Evolutionary conservation across 92 coral and sea anemone species (phyloP), one percentile per base, ranked within the genome.

Genomic region (Scolanthus callimorphus): DNA sequence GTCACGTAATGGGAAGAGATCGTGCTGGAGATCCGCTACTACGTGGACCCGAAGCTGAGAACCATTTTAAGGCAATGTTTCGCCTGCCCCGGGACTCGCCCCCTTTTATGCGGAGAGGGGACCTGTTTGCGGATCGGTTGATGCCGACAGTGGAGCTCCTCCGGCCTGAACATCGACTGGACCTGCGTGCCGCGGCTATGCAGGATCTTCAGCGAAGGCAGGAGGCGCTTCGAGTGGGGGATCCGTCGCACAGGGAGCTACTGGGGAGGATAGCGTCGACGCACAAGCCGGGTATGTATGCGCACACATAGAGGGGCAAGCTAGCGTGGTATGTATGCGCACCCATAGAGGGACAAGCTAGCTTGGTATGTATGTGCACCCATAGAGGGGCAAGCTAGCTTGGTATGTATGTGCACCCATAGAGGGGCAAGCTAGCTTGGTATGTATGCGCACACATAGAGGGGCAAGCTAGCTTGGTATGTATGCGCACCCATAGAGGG

Each of bases 261-360:
- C 86, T 88, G 22, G 86, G 96, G 25, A 67, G 90, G 58, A 84
- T 88, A 71, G 96, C 96, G 17, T 78, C 85, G 39, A 72, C 79
- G 22, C 79, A 80, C 27, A 82, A 82, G 41, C 62, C 68, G 3
- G 64, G 57, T 34, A 41, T 70, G 13, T 34, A 15, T 34, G 15
- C 41, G n/a, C n/a, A n/a, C n/a, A n/a, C n/a, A n/a, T n/a, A n/a
- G n/a, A n/a, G n/a, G n/a, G n/a, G n/a, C n/a, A n/a, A n/a, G n/a
- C n/a, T n/a, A n/a, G n/a, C n/a, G n/a, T n/a, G n/a, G n/a, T n/a
- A n/a, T n/a, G n/a, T n/a, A n/a, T n/a, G n/a, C n/a, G n/a, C n/a
- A n/a, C n/a, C n/a, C n/a, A n/a, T n/a, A n/a, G n/a, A n/a, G n/a
- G n/a, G n/a, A n/a, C n/a, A n/a, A n/a, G n/a, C n/a, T n/a, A n/a